phyloP scores from a whole-genome alignment of 2,888 invertebrate species.

The Toxonevra muliebris region DNA sequence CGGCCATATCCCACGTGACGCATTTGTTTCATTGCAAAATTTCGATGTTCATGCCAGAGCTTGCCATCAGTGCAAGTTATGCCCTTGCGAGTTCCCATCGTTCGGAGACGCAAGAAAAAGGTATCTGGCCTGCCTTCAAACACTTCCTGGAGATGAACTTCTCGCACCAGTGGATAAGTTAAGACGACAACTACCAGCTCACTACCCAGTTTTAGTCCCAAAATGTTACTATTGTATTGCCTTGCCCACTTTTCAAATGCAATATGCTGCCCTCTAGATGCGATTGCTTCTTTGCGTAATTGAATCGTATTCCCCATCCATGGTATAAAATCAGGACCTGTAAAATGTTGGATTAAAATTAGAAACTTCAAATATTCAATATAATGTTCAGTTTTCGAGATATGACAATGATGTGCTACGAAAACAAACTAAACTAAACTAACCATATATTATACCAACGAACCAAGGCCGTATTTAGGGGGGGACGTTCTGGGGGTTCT shows the following conservation, averaged over 20 bases:
- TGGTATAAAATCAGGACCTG: constrained; percentile 61
- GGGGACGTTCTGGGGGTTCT: no score
- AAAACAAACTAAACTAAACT: no score
- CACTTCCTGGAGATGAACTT: constrained; percentile 69
- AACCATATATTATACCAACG: no score
- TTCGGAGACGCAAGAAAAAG: constrained; percentile 71
- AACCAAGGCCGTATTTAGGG: no score
- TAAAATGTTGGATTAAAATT: constrained; percentile 23
- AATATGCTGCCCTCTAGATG: constrained; percentile 67
- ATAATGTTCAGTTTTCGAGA: background rate
- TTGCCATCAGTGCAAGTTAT: constrained; percentile 71
- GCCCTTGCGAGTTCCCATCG: constrained; percentile 69
- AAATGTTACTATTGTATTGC: constrained; percentile 66
- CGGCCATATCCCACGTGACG: constrained; percentile 70
- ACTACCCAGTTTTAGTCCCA: constrained; percentile 70
- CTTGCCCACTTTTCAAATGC: constrained; percentile 66
- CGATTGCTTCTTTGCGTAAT: constrained; percentile 54
- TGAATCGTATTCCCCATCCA: constrained; percentile 61
- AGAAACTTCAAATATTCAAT: background rate
- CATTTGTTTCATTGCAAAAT: constrained; percentile 68
- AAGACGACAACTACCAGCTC: constrained; percentile 68
- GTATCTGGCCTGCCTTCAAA: constrained; percentile 74
- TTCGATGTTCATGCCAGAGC: constrained; percentile 69
- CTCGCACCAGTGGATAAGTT: constrained; percentile 67
- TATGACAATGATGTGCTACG: no score